These are phyloP conservation scores for Mycogona germanica DNA, from an alignment of 2,888 invertebrate species.

Conservation along the genomic window DNA sequence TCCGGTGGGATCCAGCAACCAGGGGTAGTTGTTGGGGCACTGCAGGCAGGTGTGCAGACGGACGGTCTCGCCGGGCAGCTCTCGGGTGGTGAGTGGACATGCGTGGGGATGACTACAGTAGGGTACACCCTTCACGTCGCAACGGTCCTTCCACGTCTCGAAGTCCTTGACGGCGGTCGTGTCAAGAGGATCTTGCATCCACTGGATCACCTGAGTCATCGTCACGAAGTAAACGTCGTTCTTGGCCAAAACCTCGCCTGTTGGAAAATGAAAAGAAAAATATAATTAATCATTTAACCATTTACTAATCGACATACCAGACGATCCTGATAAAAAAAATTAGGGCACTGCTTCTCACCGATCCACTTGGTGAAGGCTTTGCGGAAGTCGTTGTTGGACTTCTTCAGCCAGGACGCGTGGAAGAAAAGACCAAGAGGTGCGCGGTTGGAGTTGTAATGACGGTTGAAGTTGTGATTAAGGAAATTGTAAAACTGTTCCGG, in stretches of 20 bases:
- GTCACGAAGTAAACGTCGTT: slow-evolving; percentile 90
- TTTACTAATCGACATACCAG: too few species aligned
- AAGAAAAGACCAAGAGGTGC: slow-evolving; percentile 74
- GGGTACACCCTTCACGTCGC: slow-evolving; percentile 66
- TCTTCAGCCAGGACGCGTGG: slow-evolving; percentile 92
- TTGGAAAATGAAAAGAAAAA: too few species aligned
- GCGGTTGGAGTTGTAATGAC: slow-evolving; percentile 83
- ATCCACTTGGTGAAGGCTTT: slow-evolving; percentile 86
- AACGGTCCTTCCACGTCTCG: slow-evolving; percentile 62
- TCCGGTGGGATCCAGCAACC: slow-evolving; percentile 84
- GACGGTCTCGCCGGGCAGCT: slow-evolving; percentile 86
- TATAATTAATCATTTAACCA: too few species aligned
- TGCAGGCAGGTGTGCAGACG: slow-evolving; percentile 85
- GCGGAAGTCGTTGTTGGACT: slow-evolving; percentile 84
- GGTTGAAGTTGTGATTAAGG: slow-evolving; percentile 85
- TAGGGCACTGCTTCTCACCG: too few species aligned
- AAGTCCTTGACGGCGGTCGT: slow-evolving; percentile 76
- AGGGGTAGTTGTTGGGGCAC: slow-evolving; percentile 89
- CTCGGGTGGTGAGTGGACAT: slow-evolving; percentile 83
- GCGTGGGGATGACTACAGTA: slow-evolving; percentile 81
- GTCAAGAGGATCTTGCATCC: slow-evolving; percentile 86
- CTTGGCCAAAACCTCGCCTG: slow-evolving; percentile 61
- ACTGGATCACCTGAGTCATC: slow-evolving; percentile 71
- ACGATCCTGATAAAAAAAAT: too few species aligned
- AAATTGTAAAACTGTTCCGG: slow-evolving; percentile 80